These are phyloP conservation scores for Parazoanthus darwini DNA, from an alignment of 92 coral and sea anemone species.

Conservation along the genomic window DNA sequence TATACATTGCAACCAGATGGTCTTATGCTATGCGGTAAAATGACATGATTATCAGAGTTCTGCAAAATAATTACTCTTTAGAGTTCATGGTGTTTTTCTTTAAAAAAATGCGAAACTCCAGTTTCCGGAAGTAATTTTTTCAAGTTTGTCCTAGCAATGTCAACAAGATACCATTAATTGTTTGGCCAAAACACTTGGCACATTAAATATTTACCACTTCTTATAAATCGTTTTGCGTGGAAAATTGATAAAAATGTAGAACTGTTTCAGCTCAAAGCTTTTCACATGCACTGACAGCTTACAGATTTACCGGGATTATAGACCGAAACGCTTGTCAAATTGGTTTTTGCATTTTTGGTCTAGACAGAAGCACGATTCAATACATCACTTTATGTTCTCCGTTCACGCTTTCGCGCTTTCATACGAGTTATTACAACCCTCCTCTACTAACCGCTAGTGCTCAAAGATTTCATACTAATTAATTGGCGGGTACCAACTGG, in stretches of 20 bases:
- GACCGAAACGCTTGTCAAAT: not conserved
- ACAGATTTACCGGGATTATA: no score
- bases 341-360: not conserved
- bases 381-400: not conserved
- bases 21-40: not conserved
- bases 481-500: not conserved
- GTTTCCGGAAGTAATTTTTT: conserved; percentile 5
- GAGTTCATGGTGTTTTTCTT: not conserved
- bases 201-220: not conserved
- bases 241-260: not conserved
- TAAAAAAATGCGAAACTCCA: not conserved
- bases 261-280: not conserved
- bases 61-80: not conserved
- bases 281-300: not conserved
- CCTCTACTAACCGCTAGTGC: not conserved
- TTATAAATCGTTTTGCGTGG: not conserved
- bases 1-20: not conserved
- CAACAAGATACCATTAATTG: not conserved
- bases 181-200: not conserved
- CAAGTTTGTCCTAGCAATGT: not conserved
- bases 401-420: not conserved
- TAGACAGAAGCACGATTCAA: not conserved
- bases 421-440: not conserved
- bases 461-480: not conserved
- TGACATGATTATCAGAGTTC: not conserved